Base-by-base conservation (phyloP, 2,888 invertebrate genomes). In the Cenopis cana region DNA sequence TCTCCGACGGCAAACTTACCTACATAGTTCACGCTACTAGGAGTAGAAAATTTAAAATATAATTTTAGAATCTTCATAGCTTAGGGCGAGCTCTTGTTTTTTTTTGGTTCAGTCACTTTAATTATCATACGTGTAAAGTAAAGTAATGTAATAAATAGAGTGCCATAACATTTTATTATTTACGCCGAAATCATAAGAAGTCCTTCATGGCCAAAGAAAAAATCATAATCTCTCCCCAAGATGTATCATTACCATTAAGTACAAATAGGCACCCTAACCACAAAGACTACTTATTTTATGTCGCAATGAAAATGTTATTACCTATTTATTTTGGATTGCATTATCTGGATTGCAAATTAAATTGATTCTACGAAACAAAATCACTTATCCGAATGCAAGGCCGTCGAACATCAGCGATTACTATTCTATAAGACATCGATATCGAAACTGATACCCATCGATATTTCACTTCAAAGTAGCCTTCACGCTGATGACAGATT, bases 401-500 rank as follows among this genome's bases (percentile, higher is more conserved):
- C 56, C 57, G 60, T 33, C 41, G 29, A 29, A 59, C 24, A 38
- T 65, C 52, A 55, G 36, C 14, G 18, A 18, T 14, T 33, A 17
- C 14, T 66, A 54, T 56, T 36, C 17, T 59, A 59, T n/a, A 9
- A 33, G 49, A 38, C 50, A 71, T 66, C 46, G 20, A 59, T 71
- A 71, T 38, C 10, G 59, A 49, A 66, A 60, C 18, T 29, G 71
- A 71, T 67, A 50, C 18, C 33, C 49, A 61, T 60, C 61, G 38
- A 67, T 71, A 67, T 67, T 55, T 71, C 61, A 61, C 49, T 67
- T 50, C n/a, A 29, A 49, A 38, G 20, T 33, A 55, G 61, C 71
- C 71, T 71, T 71, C 67, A 20, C 3, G 5, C 24, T 38, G 67
- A 50, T 38, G 71, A 71, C 66, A 71, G 66, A 66, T 61, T 61